phyloP scores from a whole-genome alignment of 2,888 invertebrate species.

The Crioceris asparagi region DNA sequence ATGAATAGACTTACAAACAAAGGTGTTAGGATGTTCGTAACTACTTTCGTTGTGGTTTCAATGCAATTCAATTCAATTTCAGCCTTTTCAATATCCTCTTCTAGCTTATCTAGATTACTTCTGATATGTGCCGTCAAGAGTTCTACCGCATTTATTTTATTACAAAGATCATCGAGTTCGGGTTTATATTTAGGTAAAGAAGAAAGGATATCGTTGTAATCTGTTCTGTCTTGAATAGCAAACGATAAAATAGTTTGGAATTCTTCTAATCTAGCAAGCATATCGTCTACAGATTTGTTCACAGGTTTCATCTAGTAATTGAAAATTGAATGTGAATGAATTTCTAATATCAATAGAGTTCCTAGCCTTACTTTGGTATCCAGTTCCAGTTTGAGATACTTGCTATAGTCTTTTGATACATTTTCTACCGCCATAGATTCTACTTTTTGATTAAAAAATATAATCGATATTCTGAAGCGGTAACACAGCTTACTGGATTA shows the following conservation, averaged over 20 bases:
- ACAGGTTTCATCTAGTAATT: conserved; percentile 26
- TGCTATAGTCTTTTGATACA: no score
- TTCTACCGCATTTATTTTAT: conserved; percentile 25
- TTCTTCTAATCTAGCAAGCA: conserved; percentile 29
- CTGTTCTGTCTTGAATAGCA: conserved; percentile 23
- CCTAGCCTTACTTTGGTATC: no score
- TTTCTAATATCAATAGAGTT: no score
- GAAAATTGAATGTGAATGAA: no score
- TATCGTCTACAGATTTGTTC: conserved; percentile 23
- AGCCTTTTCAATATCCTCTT: conserved; percentile 25
- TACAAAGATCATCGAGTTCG: conserved; percentile 23
- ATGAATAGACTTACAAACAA: conserved; percentile 24
- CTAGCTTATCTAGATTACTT: conserved; percentile 23
- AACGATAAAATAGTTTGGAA: conserved; percentile 27
- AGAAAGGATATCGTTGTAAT: conserved; percentile 21
- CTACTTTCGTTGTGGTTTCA: conserved; percentile 22
- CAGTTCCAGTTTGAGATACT: no score
- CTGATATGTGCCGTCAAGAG: conserved; percentile 23
- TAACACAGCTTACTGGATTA: no score
- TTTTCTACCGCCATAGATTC: no score
- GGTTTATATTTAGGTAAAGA: conserved; percentile 19
- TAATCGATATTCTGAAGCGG: no score
- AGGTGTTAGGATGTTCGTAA: conserved; percentile 27
- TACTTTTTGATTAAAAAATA: no score
- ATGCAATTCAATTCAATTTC: conserved; percentile 21